Base-by-base conservation (phyloP, 2,888 invertebrate species). In the Chrysolina oricalcia region DNA sequence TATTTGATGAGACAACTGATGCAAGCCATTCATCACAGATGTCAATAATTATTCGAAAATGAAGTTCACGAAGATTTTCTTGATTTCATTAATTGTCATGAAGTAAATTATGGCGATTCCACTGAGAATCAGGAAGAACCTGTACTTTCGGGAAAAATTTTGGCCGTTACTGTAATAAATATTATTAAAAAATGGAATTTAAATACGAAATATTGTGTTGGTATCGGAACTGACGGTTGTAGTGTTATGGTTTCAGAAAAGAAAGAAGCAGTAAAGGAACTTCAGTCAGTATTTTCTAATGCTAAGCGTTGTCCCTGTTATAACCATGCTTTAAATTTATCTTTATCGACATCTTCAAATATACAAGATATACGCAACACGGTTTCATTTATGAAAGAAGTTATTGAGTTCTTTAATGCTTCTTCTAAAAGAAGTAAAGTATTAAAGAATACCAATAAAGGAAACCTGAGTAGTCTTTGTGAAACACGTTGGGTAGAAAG, bases 21-120 rank as follows among this genome's bases (percentile, higher is more conserved):
- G n/a, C 48, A 84, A 83, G 81, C 46, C 81, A 83, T 63, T 83
- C 50, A n/a, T 81, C 81, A 40, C 85, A 85, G 75, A 72, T 86
- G 72, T 82, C 81, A 69, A 75, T 84, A 67, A 77, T 81, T 69
- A 73, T 85, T 13, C 46, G 83, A 79, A 41, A 74, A 67, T 66
- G 68, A 59, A 48, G 62, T 75, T 23, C 65, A 63, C 11, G 72
- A 75, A 53, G 72, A 75, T 64, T 84, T 85, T 71, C 40, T 85
- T n/a, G 72, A 69, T 65, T 84, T 84, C 68, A 73, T 79, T 73
- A 78, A 73, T 70, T 73, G 70, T 65, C 73, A 76, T 48, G 13
- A 40, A 9, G 72, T 68, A 41, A 72, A 72, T 53, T 71, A 68
- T 50, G 72, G 59, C 19, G 50, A 50, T 50, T 19, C 50, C 50